Evolutionary conservation across 2,888 invertebrate genomes (phyloP), one percentile per base, ranked within the genome.

Genomic region (Oxystoma pomonae): DNA sequence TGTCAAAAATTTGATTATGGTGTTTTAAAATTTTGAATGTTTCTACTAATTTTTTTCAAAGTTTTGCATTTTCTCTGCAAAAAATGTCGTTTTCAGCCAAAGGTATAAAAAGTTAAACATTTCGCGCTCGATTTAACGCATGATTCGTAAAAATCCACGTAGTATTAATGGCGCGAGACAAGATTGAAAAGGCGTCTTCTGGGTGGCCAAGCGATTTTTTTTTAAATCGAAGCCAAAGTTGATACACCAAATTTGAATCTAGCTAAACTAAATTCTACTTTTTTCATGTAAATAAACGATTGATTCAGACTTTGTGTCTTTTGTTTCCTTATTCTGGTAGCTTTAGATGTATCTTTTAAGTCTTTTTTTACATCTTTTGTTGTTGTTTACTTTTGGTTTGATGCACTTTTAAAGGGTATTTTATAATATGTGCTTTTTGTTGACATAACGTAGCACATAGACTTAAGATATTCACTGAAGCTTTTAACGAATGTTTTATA

Each of bases 1-100:
- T 65, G 69, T 73, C 73, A 73, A 74, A 68, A 63, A 72, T 73
- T 75, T 73, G 71, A 73, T 72, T 75, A 72, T 72, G 73, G 68
- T 74, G 74, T 75, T 77, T 77, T 76, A 74, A 77, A 76, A 73
- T 72, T 35, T 35, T 35, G 35, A 35, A 35, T 35, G 72, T 74
- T 75, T 71, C 67, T 71, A 12, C 66, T 70, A 65, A 64, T 68
- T 70, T 69, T 66, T 65, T 56, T 67, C 35, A 35, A 70, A 68
- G 68, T 64, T 68, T 68, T 62, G 61, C 59, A 64, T 61, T 59
- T 56, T 63, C 68, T 67, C 21, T 19, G 63, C 55, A 60, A 68
- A 70, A 67, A 62, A 76, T 76, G 76, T 72, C 75, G 49, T 71
- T 72, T 70, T 65, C 70, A 52, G 70, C 71, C 19, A 75, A 73